Base-by-base conservation (phyloP, 2,888 invertebrate genomes). In the Megamerina dolium region DNA sequence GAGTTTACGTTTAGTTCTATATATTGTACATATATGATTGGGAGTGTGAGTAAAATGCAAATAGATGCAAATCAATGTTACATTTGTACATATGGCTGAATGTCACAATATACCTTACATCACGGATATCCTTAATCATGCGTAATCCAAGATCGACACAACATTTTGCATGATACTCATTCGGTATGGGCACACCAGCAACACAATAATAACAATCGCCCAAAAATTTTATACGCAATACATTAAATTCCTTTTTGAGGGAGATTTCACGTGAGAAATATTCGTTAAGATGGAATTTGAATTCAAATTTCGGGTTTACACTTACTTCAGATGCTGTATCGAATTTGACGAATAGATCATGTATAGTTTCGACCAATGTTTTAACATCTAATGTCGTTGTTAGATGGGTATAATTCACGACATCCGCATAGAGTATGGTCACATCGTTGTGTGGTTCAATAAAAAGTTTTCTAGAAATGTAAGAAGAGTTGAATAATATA, bases 161-260 rank as follows among this genome's bases (percentile, higher is more conserved):
- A 65, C 89, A 90, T 62, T 87, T 87, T 0, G 93, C 94, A 61
- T 94, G 93, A 45, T 85, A 79, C 2, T 77, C 74, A 49, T 80
- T 85, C 1, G 85, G 83, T 36, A 81, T 78, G 0, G 90, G 90
- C 39, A 93, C 78, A 0, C 94, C 93, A 29, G 88, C 85, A 3
- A 92, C 90, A 60, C 92, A 91, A 66, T 93, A 93, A 66, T 94
- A 94, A 62, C 93, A 94, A 60, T 94, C 94, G 0, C 94, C 94
- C 48, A 94, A 76, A 60, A 94, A 90, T 66, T 94, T 94, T 41
- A 94, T 93, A 40, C 94, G 75, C 41, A 91, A 74, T 0, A 88
- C 87, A 53, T 84, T 81, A 51, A 83, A 77, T 56, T 82, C 79
- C 80, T 83, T 63, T 19, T 17, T 29, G 10, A n/a, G 23, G 9